Conservation (phyloP, 2,888 invertebrate species). For the Hydroisotoma schaefferi region DNA sequence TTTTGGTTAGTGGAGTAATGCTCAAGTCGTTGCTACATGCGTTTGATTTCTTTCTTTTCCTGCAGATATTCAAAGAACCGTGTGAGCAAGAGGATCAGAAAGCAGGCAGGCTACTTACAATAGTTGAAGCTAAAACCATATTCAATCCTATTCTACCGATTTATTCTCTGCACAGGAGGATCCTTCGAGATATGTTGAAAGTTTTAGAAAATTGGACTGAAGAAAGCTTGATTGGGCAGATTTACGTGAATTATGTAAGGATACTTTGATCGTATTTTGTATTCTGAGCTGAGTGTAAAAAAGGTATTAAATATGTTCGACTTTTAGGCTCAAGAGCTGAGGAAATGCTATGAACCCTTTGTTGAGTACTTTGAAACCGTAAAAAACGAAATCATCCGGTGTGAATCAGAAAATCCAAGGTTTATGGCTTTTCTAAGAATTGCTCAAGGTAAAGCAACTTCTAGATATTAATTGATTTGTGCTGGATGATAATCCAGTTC, state of each 20-base stretch:
- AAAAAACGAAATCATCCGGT: slow-evolving; percentile 84
- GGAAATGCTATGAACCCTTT: slow-evolving; percentile 95
- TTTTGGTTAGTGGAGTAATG: too few species aligned
- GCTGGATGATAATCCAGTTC: neutral
- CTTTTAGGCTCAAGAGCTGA: slow-evolving; percentile 69
- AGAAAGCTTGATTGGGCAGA: slow-evolving; percentile 78
- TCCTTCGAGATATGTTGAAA: slow-evolving; percentile 62
- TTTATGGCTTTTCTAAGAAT: slow-evolving; percentile 99
- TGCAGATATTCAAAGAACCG: slow-evolving; percentile 87
- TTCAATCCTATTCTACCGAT: slow-evolving; percentile 94
- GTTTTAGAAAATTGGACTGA: slow-evolving; percentile 80
- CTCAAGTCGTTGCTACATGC: slow-evolving; percentile 15
- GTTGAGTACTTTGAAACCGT: slow-evolving; percentile 98
- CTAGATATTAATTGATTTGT: slow-evolving; percentile 7
- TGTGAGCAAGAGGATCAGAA: slow-evolving; percentile 81
- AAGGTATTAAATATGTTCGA: neutral
- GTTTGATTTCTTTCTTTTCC: slow-evolving; percentile 39
- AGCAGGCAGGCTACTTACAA: slow-evolving; percentile 74
- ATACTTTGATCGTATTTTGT: neutral
- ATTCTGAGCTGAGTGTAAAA: neutral
- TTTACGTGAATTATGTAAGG: slow-evolving; percentile 73
- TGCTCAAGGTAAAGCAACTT: slow-evolving; percentile 64
- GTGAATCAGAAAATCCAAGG: slow-evolving; percentile 87
- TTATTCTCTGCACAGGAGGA: slow-evolving; percentile 82
- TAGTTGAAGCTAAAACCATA: slow-evolving; percentile 88